Percentiles rank a stretch among this genome's conserved stretches.
Conservation (phyloP, 2,888 invertebrate species). For the Lepidonotus clava region DNA sequence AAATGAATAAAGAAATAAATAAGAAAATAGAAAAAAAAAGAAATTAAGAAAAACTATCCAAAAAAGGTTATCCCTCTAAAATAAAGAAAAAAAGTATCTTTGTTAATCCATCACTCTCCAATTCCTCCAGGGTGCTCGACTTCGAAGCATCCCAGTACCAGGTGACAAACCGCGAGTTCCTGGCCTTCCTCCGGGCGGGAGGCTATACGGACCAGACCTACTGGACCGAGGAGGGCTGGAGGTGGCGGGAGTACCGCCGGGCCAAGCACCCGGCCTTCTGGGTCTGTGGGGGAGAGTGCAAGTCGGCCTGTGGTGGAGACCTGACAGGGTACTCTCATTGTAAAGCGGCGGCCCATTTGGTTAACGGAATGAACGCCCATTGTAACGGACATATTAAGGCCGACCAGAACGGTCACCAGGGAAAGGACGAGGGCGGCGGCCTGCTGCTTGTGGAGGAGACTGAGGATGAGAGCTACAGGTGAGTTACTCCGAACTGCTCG, state of each 20-base stretch:
- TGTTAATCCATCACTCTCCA: no score
- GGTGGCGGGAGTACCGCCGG: conserved; percentile 73
- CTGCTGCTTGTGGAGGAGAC: not conserved
- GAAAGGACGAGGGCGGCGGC: conserved; percentile 62
- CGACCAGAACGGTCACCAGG: conserved; percentile 63
- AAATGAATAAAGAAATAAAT: no score
- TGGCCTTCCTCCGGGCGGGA: conserved; percentile 75
- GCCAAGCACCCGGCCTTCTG: conserved; percentile 78
- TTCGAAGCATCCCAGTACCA: conserved; percentile 76
- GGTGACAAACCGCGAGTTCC: conserved; percentile 75
- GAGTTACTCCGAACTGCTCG: not conserved
- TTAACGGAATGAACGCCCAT: conserved; percentile 54
- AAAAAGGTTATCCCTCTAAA: no score
- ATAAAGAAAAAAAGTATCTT: no score
- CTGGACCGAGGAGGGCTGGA: conserved; percentile 78
- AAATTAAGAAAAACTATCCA: no score
- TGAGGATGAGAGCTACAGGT: conserved; percentile 22
- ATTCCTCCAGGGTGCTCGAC: conserved; percentile 71
- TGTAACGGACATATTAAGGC: conserved; percentile 60
- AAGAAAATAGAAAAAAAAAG: no score
- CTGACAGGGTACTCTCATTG: conserved; percentile 75
- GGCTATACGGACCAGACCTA: conserved; percentile 72
- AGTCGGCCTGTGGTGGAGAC: conserved; percentile 74
- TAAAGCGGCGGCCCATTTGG: conserved; percentile 46
- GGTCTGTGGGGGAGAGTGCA: conserved; percentile 76